Evolutionary conservation across 2,888 invertebrate genomes (phyloP), one percentile per base, ranked within the genome.

Genomic region (Rhagium mordax): DNA sequence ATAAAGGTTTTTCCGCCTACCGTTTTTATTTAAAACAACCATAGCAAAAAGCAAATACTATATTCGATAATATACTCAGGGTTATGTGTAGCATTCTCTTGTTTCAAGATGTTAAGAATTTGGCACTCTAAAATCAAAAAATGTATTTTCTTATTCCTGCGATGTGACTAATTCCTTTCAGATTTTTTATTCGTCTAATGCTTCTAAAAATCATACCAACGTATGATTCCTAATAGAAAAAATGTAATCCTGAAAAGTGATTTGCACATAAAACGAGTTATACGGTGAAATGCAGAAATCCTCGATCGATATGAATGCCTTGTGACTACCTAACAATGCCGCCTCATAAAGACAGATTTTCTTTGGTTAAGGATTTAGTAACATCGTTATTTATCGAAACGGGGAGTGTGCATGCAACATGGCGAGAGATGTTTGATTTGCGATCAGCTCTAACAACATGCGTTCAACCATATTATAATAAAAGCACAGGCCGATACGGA

Each of bases 401-500:
- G 57, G 59, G 68, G 68, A 59, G 68, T 68, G 68, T 70, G 70
- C 70, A 70, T 62, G 70, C 70, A 62, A 70, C 61, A 70, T 70
- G 55, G 68, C 68, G 59, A 57, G 68, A 68, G 68, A 68, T 68
- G 68, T 72, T 74, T 74, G 76, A 74, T 76, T 74, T 74, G 76
- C 60, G 75, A 75, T 75, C 75, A 57, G 55, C 57, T 71, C 48
- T 55, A 59, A 47, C 65, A 57, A 73, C 71, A 73, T 75, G 61
- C 72, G 67, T 70, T 75, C 60, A 47, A 66, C 64, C 62, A 70
- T 76, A 70, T 69, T 68, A 73, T 64, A 73, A 70, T 70, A 72
- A 66, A 68, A 72, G 73, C 70, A 59, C 41, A 65, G 66, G 53
- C 24, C 48, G 16, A 24, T 24, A 2, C 64, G 10, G 24, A 29